Base-by-base conservation (phyloP, 2,113 vertebrate genomes). In the Himantopus leucocephalus region DNA sequence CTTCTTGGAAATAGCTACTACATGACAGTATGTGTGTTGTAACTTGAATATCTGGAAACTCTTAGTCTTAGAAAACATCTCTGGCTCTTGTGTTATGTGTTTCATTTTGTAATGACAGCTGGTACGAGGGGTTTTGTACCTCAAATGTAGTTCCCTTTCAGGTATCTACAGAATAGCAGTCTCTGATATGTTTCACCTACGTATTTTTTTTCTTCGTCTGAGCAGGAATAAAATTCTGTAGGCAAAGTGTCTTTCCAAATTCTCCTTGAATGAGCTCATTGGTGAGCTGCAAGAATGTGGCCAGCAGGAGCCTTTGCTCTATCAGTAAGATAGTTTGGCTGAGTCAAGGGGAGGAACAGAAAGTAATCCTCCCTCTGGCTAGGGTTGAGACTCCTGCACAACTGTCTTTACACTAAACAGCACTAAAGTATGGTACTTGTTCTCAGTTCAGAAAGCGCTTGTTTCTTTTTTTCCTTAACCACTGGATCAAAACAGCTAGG, bases 21-120 rank as follows among this genome's bases (percentile, higher is more conserved):
- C 0, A 0, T 73, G 37, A 15, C 27, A 32, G 27, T 79, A 5
- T 0, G 0, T 2, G 1, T 43, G 22, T 75, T 45, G 8, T 50
- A 63, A 43, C 10, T 24, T 18, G 6, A 48, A 1, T 83, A 35
- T 71, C 29, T 87, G 55, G 70, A 53, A 90, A 15, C 14, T 39
- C 13, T 53, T 56, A n/a, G 4, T 4, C 27, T n/a, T 39, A 4
- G 9, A 39, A 66, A 60, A 21, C 7, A 43, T 8, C 21, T 89
- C 30, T 53, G 43, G 29, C 14, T 81, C 23, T 41, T 23, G 14
- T 3, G 0, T 55, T 85, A 8, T 0, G 9, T 23, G 8, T 56
- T 76, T 56, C 16, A 20, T 60, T 85, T 53, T 79, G 10, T 12
- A 9, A 60, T 55, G 17, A 22, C 6, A 12, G 53, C 18, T 72